These are phyloP conservation scores for Melanophora roralis DNA, from an alignment of 2,888 invertebrate genomes.

Conservation along the genomic window DNA sequence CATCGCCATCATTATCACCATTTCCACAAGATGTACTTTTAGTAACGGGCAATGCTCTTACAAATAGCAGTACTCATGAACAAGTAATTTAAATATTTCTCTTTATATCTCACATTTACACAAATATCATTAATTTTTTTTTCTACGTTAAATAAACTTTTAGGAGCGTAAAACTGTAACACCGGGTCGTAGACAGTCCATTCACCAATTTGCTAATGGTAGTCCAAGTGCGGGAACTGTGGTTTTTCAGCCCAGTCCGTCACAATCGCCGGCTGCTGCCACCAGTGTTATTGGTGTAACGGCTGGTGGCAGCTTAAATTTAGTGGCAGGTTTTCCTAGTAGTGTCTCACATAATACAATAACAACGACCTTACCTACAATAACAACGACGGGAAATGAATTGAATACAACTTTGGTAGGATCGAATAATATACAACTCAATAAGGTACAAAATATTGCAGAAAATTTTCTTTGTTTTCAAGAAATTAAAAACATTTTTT, in stretches of 20 bases:
- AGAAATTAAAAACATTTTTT: too few relatives aligned
- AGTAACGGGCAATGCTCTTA: slow-evolving; percentile 77
- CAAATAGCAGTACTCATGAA: slow-evolving; percentile 76
- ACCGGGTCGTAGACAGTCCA: slow-evolving; percentile 77
- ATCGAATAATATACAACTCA: slow-evolving; percentile 77
- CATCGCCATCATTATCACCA: slow-evolving; percentile 77
- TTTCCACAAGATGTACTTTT: slow-evolving; percentile 78
- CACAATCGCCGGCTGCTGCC: slow-evolving; percentile 77
- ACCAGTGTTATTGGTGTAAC: slow-evolving; percentile 76
- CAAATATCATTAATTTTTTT: neutral
- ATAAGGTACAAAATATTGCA: slow-evolving; percentile 75
- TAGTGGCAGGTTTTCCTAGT: slow-evolving; percentile 66
- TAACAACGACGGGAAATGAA: slow-evolving; percentile 75
- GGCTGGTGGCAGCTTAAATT: slow-evolving; percentile 67
- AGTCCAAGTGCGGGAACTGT: slow-evolving; percentile 77
- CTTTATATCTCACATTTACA: too few relatives aligned
- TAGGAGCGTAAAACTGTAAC: slow-evolving; percentile 78
- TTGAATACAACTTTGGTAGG: slow-evolving; percentile 78
- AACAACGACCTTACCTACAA: slow-evolving; percentile 60
- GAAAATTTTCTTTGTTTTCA: too few relatives aligned
- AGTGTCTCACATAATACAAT: slow-evolving; percentile 61
- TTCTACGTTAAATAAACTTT: neutral
- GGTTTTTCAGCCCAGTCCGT: slow-evolving; percentile 77
- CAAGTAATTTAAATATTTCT: slow-evolving; percentile 67
- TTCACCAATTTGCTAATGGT: slow-evolving; percentile 76